Evolutionary conservation across 2,888 invertebrate species (phyloP).

Genomic region (Pristionchus mayeri): DNA sequence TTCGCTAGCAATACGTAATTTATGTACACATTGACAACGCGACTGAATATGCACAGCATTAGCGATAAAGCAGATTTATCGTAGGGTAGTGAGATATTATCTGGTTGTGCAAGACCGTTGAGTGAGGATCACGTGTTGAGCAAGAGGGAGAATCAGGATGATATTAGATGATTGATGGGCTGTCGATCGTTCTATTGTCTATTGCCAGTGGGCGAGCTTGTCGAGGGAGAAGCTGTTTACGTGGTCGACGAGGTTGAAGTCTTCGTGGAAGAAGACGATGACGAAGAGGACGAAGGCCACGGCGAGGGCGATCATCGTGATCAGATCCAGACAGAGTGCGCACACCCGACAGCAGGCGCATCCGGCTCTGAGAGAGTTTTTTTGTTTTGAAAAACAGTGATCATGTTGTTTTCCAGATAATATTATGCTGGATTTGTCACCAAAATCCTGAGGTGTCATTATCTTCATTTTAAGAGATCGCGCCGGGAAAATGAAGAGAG

Average conservation of each 20-base stretch:
- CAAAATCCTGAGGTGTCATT: too few relatives aligned
- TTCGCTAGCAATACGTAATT: not conserved
- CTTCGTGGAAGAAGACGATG: slow-evolving; percentile 53
- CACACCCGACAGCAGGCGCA: slow-evolving; percentile 59
- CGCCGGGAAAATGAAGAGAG: too few relatives aligned
- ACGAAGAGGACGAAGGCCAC: slow-evolving; percentile 47
- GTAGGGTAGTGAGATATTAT: not conserved
- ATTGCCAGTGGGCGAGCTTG: not conserved
- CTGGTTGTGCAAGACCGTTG: not conserved
- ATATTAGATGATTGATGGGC: not conserved
- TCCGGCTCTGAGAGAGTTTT: slow-evolving; percentile 51
- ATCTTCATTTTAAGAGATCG: too few relatives aligned
- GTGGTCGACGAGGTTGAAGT: slow-evolving; percentile 43
- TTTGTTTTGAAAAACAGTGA: not conserved
- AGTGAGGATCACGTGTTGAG: not conserved
- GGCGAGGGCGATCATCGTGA: slow-evolving; percentile 55
- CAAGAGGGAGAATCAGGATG: slow-evolving; percentile 2
- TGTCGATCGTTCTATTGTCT: not conserved
- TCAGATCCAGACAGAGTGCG: slow-evolving; percentile 60
- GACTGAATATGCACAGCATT: slow-evolving; percentile 16
- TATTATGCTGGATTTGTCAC: too few relatives aligned
- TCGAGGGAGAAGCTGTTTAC: slow-evolving; percentile 53
- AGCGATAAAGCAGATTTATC: slow-evolving; percentile 35
- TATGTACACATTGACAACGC: slow-evolving; percentile 26
- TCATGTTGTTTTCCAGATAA: too few relatives aligned